Conservation (phyloP, 2,113 vertebrate species). For the Sminthopsis crassicaudata region DNA sequence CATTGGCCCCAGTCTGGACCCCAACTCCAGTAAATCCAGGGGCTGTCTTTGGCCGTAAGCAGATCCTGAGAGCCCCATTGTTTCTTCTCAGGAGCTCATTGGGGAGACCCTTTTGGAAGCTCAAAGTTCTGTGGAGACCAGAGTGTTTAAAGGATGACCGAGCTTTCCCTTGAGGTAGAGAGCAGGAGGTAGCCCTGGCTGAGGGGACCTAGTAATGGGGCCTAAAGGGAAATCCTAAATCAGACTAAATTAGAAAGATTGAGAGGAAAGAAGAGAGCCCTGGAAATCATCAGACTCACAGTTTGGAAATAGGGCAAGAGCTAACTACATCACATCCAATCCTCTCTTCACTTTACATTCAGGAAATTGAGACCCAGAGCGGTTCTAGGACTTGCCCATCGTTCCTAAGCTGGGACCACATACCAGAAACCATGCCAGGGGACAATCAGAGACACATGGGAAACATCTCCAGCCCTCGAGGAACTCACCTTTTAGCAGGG, state of each 20-base stretch:
- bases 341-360: too few relatives aligned
- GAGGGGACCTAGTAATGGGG: too few relatives aligned
- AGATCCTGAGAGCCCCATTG: background rate
- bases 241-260: background rate
- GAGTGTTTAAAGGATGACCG: background rate
- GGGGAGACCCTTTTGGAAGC: background rate
- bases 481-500: too few relatives aligned
- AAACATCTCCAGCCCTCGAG: too few relatives aligned
- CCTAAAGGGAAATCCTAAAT: background rate
- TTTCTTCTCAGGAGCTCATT: background rate
- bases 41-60: background rate
- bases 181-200: background rate
- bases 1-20: background rate
- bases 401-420: too few relatives aligned
- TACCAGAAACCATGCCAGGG: too few relatives aligned
- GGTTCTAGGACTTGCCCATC: too few relatives aligned
- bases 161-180: background rate
- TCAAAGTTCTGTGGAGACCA: background rate
- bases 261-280: background rate
- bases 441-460: too few relatives aligned
- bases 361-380: too few relatives aligned
- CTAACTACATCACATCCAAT: too few relatives aligned
- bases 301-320: too few relatives aligned
- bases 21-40: background rate
- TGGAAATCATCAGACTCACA: too few relatives aligned